Evolutionary conservation across 2,113 vertebrate species (phyloP), one percentile per base, ranked within the genome.

Genomic region (Oryzias curvinotus): DNA sequence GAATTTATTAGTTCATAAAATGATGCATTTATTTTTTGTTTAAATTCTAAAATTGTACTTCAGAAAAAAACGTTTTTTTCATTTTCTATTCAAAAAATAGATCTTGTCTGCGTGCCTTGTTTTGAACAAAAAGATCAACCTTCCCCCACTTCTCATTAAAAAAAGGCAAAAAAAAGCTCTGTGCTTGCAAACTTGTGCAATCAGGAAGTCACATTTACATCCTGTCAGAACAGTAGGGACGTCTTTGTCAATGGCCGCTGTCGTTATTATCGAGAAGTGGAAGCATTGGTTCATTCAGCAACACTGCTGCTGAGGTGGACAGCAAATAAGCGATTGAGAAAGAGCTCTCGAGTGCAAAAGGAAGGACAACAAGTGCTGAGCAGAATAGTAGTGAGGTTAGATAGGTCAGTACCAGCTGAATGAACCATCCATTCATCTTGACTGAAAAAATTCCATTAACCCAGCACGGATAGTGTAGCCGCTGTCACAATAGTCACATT

Each of bases 391-490:
- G 73, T 1, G 14, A 58, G 68, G 71, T 44, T 53, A 65, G 52
- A 65, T 55, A 54, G 71, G 71, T 81, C 83, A 78, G 58, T 42
- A 90, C 73, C 66, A 82, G 82, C 84, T 82, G 71, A 87, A 73
- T 82, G 88, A 82, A 85, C 91, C 76, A 89, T 91, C 80, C 57
- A 73, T 82, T 87, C 61, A 52, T 47, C 65, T 36, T 47, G 73
- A 80, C 73, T 77, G 72, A 76, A 87, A 83, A 60, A 84, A 87
- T 80, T 25, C 23, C 60, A 62, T 50, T 65, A 73, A 60, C 51
- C 14, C 55, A 55, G 72, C 5, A 36, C 21, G 65, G 68, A 64
- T 48, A 57, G 41, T 65, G 80, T 57, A 85, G 52, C 54, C 6
- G 2, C 69, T 73, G 58, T 55, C 52, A 49, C 62, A 43, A 75